Base-by-base conservation (phyloP, 2,888 invertebrate species). In the Xylota sylvarum region DNA sequence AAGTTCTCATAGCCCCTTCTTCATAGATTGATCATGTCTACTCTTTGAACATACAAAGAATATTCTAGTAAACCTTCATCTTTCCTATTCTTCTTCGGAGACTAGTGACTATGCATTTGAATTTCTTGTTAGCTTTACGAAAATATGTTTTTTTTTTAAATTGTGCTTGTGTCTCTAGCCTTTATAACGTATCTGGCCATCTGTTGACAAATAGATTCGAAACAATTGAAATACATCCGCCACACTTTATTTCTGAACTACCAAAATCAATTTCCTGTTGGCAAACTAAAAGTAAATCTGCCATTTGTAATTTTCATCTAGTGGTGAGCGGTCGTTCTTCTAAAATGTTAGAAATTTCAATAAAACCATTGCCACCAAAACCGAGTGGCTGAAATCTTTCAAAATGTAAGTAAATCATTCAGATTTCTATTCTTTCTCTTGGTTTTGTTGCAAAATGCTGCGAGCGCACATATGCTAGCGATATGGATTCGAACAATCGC, bases 181-280 rank as follows among this genome's bases (percentile, higher is more conserved):
- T 4, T 58, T 19, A 23, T 3, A 23, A 23, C 1, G 1, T 5
- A 7, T 4, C 1, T 12, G 1, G 14, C 78, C 78, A 62, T 30
- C 79, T 79, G 56, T 12, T 0, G 40, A 9, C 3, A 5, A 58
- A n/a, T 73, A 58, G 56, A 27, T 37, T 5, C 30, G 14, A 4
- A 37, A 12, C 48, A 43, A 56, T 35, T 27, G 17, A 55, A 30
- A 12, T 6, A 0, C 1, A 0, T 2, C 35, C 43, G 0, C 69
- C 77, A 77, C 62, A 5, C 10, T 2, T 56, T 56, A 17, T 48
- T 74, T 74, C 48, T 62, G 2, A 81, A 69, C 74, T 9, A 17
- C 12, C n/a, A 5, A 62, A 52, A 23, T 9, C 2, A 0, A 78
- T 48, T 74, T 82, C 76, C 69, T 82, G 60, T 23, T 9, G 23